Evolutionary conservation across 1,140 invertebrate genomes (phyloP), one percentile per base, ranked within the genome.

Genomic region (Eriosoma lanigerum): DNA sequence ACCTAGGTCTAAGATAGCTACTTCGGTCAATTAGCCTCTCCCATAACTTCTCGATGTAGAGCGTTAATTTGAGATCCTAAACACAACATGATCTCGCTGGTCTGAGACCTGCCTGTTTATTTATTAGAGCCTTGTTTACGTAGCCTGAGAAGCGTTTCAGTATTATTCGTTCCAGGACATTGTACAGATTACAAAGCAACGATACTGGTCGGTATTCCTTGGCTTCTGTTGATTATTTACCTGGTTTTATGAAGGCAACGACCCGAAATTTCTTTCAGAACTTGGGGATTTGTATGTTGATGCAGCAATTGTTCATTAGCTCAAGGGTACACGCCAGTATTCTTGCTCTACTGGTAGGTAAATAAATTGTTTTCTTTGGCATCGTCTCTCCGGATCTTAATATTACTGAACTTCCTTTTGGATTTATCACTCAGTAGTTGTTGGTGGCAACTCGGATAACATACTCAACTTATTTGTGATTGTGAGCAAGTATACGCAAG

Each of bases 11-110:
- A 82, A 29, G 70, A 26, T 81, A 19, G 78, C 81, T 15, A 68
- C 73, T 15, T 62, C 81, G 24, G 81, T 81, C 56, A 81, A 56
- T 46, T 58, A 21, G 50, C 72, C 72, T 56, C 50, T 26, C 60
- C 81, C 38, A 52, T 81, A 82, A 17, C 81, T 82, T 62, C 81
- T 80, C 81, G 24, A 82, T 82, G 48, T 82, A 78, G 48, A 81
- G 58, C 26, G 81, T 82, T 13, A 82, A 48, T n/a, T 82, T 82
- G 38, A 82, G 48, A 15, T 80, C 29, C 60, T 81, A 73, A 50
- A 44, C 66, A 19, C 29, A 44, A 50, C 81, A 81, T 38, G 66
- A 75, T 21, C 52, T 73, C 17, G 50, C 81, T 32, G 81, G 81
- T 32, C 81, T 70, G 50, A 81, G 76, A 56, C 81, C 81, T 72